phyloP scores from a whole-genome alignment of 2,888 invertebrate species.

The Dendrolimus pini region DNA sequence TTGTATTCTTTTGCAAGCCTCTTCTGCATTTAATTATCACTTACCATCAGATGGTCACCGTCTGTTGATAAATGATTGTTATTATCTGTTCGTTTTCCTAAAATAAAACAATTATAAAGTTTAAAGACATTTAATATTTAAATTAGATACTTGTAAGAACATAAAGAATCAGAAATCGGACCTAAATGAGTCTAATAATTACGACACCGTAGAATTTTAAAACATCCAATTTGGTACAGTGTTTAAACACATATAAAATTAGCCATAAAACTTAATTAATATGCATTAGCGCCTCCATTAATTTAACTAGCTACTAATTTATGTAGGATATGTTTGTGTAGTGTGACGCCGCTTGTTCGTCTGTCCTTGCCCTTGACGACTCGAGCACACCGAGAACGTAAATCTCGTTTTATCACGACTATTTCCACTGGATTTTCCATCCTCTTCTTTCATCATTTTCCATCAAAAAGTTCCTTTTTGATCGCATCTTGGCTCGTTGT shows the following conservation, averaged over 20 bases:
- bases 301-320: slow-evolving; percentile 8
- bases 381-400: slow-evolving; percentile 35
- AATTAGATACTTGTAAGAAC: too few relatives aligned
- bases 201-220: slow-evolving; percentile 15
- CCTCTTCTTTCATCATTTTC: slow-evolving; percentile 4
- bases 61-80: too few relatives aligned
- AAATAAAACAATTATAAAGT: too few relatives aligned
- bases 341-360: slow-evolving; percentile 19
- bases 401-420: slow-evolving; percentile 24
- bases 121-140: too few relatives aligned
- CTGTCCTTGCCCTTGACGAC: slow-evolving; percentile 44
- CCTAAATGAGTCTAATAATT: neutral
- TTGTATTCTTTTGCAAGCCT: too few relatives aligned
- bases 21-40: too few relatives aligned
- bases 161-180: neutral
- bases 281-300: slow-evolving; percentile 1
- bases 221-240: slow-evolving; percentile 26
- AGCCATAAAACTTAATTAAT: slow-evolving; percentile 11
- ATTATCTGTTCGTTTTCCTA: too few relatives aligned
- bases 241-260: slow-evolving; percentile 13
- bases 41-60: too few relatives aligned
- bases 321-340: slow-evolving; percentile 17
- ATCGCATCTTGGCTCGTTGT: neutral
- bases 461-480: neutral
- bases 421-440: slow-evolving; percentile 11